Percentiles rank a stretch among this genome's conserved stretches.
These are phyloP conservation scores for Melitaea athalia DNA, from an alignment of 2,888 invertebrate species.

Conservation along the genomic window DNA sequence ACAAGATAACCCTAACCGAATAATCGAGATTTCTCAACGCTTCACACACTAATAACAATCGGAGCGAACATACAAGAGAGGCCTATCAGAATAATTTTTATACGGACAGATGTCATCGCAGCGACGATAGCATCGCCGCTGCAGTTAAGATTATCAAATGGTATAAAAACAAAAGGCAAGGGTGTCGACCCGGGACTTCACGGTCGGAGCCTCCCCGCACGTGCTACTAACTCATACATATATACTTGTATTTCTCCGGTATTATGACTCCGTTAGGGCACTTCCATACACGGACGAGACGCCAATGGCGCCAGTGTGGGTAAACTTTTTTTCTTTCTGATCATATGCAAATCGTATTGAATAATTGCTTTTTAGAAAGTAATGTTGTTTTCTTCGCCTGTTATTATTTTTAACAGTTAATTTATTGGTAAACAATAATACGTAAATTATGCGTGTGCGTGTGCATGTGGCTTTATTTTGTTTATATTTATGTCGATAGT, in stretches of 20 bases:
- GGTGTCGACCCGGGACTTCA: constrained; percentile 45
- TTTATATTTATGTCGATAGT: too few species aligned
- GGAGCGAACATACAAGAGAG: neutral
- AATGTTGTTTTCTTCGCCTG: constrained; percentile 29
- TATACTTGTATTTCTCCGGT: constrained; percentile 38
- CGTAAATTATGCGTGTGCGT: neutral
- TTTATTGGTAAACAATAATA: constrained; percentile 24
- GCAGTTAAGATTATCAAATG: constrained; percentile 40
- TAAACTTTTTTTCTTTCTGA: constrained; percentile 31
- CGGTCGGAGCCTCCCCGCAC: constrained; percentile 39
- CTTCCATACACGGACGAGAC: constrained; percentile 37
- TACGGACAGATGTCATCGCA: constrained; percentile 21
- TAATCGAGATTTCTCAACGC: neutral
- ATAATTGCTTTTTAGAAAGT: constrained; percentile 34
- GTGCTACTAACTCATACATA: constrained; percentile 36
- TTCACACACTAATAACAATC: neutral
- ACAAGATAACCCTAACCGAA: neutral
- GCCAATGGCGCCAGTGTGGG: constrained; percentile 37
- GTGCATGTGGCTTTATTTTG: too few species aligned
- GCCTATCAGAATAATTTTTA: constrained; percentile 6
- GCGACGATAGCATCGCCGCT: constrained; percentile 31
- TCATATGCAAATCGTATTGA: constrained; percentile 28
- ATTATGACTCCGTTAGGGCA: constrained; percentile 40
- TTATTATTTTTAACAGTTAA: constrained; percentile 29
- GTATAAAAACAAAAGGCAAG: constrained; percentile 40